These are phyloP conservation scores for Epinotia brunnichana DNA, from an alignment of 2,888 invertebrate genomes.

Conservation along the genomic window DNA sequence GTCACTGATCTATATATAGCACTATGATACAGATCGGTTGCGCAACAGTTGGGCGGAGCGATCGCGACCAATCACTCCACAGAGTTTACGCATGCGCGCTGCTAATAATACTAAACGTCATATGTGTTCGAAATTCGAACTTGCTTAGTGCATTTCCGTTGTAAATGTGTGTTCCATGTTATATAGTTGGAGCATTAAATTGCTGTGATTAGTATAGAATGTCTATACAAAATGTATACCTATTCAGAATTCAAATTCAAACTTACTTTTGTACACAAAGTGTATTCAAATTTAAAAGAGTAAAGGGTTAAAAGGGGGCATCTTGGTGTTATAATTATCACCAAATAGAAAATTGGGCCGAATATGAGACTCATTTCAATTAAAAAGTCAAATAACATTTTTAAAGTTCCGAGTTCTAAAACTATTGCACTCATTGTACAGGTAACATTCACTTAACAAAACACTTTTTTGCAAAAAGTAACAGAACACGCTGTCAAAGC, in stretches of 20 bases:
- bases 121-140: constrained; percentile 5
- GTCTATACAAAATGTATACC: neutral
- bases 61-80: constrained; percentile 69
- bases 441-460: constrained; percentile 17
- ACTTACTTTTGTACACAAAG: neutral
- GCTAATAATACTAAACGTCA: constrained; percentile 36
- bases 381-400: neutral
- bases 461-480: constrained; percentile 15
- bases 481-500: constrained; percentile 25
- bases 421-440: constrained; percentile 7
- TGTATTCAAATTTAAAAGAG: too few species aligned
- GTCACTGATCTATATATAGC: constrained; percentile 16
- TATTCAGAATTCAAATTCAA: neutral
- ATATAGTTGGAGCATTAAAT: neutral
- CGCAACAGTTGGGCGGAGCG: constrained; percentile 72
- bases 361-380: neutral
- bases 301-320: too few species aligned
- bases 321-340: neutral
- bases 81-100: constrained; percentile 63
- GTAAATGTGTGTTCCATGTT: neutral
- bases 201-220: neutral
- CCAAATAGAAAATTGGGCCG: neutral
- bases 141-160: constrained; percentile 30
- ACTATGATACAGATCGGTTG: constrained; percentile 38
- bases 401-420: neutral